Evolutionary conservation across 2,888 invertebrate genomes (phyloP), one percentile per base, ranked within the genome.

Genomic region (Torymus texanus): DNA sequence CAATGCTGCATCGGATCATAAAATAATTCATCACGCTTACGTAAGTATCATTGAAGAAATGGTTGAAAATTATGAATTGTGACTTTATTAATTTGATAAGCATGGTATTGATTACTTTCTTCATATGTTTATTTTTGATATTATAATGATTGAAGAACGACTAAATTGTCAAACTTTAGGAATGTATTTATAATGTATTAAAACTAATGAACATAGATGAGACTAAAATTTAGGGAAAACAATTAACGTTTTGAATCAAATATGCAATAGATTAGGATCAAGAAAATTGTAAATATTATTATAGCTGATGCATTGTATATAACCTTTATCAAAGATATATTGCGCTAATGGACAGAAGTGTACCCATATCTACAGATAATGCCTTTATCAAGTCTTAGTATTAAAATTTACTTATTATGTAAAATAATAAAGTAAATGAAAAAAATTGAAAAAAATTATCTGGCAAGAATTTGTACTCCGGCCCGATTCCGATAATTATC

Each of bases 1-100:
- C 71, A 88, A 87, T 73, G 84, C 86, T 62, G 84, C 86, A 50
- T 85, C 87, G n/a, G 88, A 89, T 63, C 83, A 87, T 50, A 90
- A 90, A 86, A 86, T 86, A 58, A 84, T 88, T 70, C 86, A 86
- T 75, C 85, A 87, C 8, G 84, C 86, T 59, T 87, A 88, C 59
- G 90, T 90, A 83, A 88, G 90, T 88, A 70, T 63, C 14, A 63
- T 10, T 11, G 1, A 18, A n/a, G 13, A 50, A 58, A 18, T 41
- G 5, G 2, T 73, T 59, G 3, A 50, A 16, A 41, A 59, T 71
- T 74, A 16, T 58, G 51, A 74, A 68, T 29, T 61, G 73, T 59
- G 55, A 78, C 14, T 78, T 72, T 67, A 58, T 67, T 62, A 74
- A 67, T n/a, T 12, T 61, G 65, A 75, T 70, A 79, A 65, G 74